A percentile compares a stretch with the other conserved stretches of the same genome.
phyloP scores from a whole-genome alignment of 2,113 vertebrate species.

The Myxocyprinus asiaticus region DNA sequence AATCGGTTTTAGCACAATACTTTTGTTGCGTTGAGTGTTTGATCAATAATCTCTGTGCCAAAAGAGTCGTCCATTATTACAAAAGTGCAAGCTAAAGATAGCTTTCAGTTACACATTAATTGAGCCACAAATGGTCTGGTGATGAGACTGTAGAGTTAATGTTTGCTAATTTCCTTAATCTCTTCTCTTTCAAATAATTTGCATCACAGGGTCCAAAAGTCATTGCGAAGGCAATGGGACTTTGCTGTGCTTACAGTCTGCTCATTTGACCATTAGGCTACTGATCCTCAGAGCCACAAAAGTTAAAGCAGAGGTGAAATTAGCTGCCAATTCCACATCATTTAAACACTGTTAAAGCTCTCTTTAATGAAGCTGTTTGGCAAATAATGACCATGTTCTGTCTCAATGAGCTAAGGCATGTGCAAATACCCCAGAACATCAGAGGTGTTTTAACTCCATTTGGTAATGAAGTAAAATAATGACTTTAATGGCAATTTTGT shows the following conservation, averaged over 20 bases:
- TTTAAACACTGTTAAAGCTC: conserved; percentile 13
- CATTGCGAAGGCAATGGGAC: conserved; percentile 11
- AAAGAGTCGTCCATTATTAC: conserved; percentile 54
- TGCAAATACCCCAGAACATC: conserved; percentile 8
- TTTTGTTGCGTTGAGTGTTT: too few species aligned
- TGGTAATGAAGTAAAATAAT: too few species aligned
- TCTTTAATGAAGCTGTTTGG: conserved; percentile 15
- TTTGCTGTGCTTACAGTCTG: not conserved
- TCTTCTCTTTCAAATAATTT: conserved; percentile 39
- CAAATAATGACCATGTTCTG: not conserved
- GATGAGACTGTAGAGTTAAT: conserved; percentile 63
- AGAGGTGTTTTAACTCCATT: not conserved
- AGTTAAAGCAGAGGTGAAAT: conserved; percentile 8
- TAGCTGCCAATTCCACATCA: conserved; percentile 21
- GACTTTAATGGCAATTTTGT: not conserved
- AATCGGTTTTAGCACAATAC: too few species aligned
- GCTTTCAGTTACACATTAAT: conserved; percentile 55
- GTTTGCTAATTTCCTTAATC: conserved; percentile 48
- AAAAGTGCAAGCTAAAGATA: conserved; percentile 48
- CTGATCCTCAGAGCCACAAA: conserved; percentile 18
- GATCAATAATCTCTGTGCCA: too few species aligned
- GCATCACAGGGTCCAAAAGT: conserved; percentile 37
- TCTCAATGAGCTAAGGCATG: conserved; percentile 11
- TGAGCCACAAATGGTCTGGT: conserved; percentile 53
- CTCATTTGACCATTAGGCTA: too few species aligned